Evolutionary conservation across 1,140 invertebrate species (phyloP), one percentile per base, ranked within the genome.

Genomic region (Drosophila ambigua): DNA sequence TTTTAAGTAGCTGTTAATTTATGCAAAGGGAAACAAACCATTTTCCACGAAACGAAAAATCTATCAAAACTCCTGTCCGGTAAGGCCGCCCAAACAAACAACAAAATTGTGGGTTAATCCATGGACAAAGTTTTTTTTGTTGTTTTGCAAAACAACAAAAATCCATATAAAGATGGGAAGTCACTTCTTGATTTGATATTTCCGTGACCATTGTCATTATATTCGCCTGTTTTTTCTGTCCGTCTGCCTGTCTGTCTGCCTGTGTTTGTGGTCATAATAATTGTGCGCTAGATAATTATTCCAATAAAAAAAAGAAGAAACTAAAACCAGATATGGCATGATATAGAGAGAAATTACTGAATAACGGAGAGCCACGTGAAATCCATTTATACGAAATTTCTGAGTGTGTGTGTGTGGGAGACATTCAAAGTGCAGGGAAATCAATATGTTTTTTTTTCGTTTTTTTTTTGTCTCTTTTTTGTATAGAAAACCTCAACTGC

Each of bases 161-260:
- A 45, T 63, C 31, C 35, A 26, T 28, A 43, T 39, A 48, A 52
- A 46, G 35, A 52, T 75, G 45, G 61, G 54, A 49, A 50, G 26
- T 20, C 54, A 64, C 50, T 39, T 39, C 55, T 73, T 88, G 71
- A 88, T 88, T 88, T 77, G 77, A 83, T 81, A 69, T 89, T 89
- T 89, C 73, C 84, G 84, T 89, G 84, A 89, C 85, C 64, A 41
- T 59, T 57, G 77, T 68, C 77, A 89, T 89, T 90, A 89, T 76
- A 52, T 69, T 59, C 60, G 53, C 35, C 24, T 76, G 57, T 9
- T 31, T 31, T 43, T 64, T 5, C 43, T 43, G 48, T 46, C 67
- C 65, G 45, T 69, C 66, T 77, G 73, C 80, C 69, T 71, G 44
- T 28, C 20, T 71, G 23, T 9, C 15, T 48, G n/a, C 23, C n/a